These are phyloP conservation scores for Aix galericulata DNA, from an alignment of 2,113 vertebrate genomes.

Conservation along the genomic window DNA sequence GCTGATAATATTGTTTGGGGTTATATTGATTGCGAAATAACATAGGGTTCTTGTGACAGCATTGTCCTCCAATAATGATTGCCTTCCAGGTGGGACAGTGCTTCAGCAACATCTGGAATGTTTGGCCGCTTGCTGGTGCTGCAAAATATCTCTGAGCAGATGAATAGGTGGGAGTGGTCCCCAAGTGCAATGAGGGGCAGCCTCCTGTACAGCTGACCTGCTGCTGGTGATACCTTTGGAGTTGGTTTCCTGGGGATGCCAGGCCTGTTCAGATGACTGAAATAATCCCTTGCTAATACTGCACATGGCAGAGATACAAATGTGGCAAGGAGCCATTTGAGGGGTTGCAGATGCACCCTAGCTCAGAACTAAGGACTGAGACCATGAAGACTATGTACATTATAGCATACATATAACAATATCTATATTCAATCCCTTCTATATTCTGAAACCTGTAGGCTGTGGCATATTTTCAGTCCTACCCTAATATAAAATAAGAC, in stretches of 20 bases:
- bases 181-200: background rate
- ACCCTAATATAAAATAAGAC: background rate
- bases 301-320: background rate
- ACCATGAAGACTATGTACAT: background rate
- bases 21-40: background rate
- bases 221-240: background rate
- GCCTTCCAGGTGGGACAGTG: background rate
- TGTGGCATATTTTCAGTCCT: background rate
- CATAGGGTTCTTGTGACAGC: background rate
- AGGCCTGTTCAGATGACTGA: background rate
- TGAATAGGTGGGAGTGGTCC: background rate
- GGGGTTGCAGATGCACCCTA: background rate
- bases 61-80: background rate
- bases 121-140: background rate
- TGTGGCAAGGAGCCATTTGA: background rate
- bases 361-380: fast-evolving
- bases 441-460: background rate
- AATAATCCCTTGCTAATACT: background rate
- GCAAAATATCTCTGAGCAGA: background rate
- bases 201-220: background rate
- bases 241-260: background rate
- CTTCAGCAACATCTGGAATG: background rate
- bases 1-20: background rate
- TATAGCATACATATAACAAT: background rate
- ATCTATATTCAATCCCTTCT: background rate